Base-by-base conservation (phyloP, 2,888 invertebrate genomes). In the Ferrisia virgata region DNA sequence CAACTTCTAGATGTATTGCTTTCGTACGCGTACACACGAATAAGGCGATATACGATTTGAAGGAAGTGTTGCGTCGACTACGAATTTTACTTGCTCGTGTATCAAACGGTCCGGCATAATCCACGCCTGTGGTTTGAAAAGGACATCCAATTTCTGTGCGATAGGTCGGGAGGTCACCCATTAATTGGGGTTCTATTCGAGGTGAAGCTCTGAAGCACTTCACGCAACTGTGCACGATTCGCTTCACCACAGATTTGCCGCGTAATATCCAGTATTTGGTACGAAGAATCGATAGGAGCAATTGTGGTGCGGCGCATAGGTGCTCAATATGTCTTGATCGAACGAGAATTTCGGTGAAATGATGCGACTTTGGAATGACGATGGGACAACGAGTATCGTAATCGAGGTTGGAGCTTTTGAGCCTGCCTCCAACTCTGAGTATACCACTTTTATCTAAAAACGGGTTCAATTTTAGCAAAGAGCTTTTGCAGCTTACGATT, bases 391-490 rank as follows among this genome's bases (percentile, higher is more conserved):
- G n/a, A n/a, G n/a, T n/a, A n/a, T 81, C 2, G n/a, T 43, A 2
- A 18, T 15, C 31, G 18, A 11, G 28, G 36, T 0, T 2, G 1
- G n/a, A 31, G 2, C 33, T 81, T 18, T 11, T 31, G 8, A 4
- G 47, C n/a, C 82, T 31, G 47, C 85, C 85, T 1, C 85, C 40
- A 2, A 85, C 76, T 1, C 82, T 64, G 2, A 85, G 31, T 1
- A 85, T 0, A n/a, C 22, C 25, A 8, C 47, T 33, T 0, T 36
- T 4, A 22, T 64, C 79, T 6, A 84, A 1, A 25, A 80, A 80
- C 13, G 84, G 84, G 2, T n/a, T n/a, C 13, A 31, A 4, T 76
- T 6, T 1, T n/a, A 15, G 9, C 39, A 40, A 1, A 85, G 28
- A 0, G 3, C 15, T 15, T 25, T 15, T 53, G n/a, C 3, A 53